phyloP scores from a whole-genome alignment of 1,140 invertebrate genomes.

The Bombus confusus region DNA sequence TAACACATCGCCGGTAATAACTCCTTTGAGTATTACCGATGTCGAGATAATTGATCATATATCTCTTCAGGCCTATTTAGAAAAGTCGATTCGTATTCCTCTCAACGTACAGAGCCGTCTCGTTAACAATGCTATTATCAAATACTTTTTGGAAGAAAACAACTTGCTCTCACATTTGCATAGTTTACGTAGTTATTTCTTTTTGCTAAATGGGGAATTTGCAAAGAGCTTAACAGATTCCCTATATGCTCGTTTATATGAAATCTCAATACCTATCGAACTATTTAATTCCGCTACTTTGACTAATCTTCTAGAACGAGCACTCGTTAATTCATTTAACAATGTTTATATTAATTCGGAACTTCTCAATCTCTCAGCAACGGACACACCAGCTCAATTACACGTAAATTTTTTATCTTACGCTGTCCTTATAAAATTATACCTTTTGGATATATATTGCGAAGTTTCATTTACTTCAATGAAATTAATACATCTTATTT shows the following conservation, averaged over 20 bases:
- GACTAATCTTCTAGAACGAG: constrained; percentile 86
- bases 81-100: constrained; percentile 87
- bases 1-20: neutral
- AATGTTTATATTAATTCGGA: constrained; percentile 76
- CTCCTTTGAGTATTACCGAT: constrained; percentile 72
- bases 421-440: neutral
- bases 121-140: constrained; percentile 87
- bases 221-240: constrained; percentile 86
- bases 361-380: constrained; percentile 74
- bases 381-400: constrained; percentile 71
- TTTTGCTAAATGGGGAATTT: constrained; percentile 90
- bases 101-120: constrained; percentile 86
- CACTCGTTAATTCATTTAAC: constrained; percentile 80
- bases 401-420: constrained; percentile 61
- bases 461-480: neutral
- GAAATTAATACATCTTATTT: constrained; percentile 8
- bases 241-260: constrained; percentile 86
- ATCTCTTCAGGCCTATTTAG: constrained; percentile 85
- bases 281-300: constrained; percentile 87
- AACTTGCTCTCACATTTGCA: constrained; percentile 87
- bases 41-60: constrained; percentile 79
- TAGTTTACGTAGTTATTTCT: constrained; percentile 88
- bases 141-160: constrained; percentile 86
- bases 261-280: constrained; percentile 85
- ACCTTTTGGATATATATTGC: neutral